A percentile compares a stretch with the other conserved stretches of the same genome.
Evolutionary conservation across 2,888 invertebrate species (phyloP).

Genomic region (Amiota mariae): DNA sequence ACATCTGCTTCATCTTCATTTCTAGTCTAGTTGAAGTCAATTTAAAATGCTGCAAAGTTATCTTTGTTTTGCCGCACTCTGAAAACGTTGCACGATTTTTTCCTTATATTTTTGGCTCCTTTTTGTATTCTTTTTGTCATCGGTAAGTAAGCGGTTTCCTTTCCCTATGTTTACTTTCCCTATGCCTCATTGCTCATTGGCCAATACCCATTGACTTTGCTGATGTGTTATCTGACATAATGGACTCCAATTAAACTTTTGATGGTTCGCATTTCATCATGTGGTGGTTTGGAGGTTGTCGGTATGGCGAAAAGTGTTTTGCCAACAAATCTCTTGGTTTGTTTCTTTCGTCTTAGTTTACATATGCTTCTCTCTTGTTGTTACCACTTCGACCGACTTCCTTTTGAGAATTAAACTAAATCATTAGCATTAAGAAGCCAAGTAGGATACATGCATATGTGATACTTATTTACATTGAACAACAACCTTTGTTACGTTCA

Average conservation of each 20-base stretch:
- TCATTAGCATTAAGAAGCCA: too few species aligned
- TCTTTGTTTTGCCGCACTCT: too few species aligned
- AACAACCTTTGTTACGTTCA: too few species aligned
- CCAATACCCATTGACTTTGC: too few species aligned
- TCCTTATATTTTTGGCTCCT: neutral
- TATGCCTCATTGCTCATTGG: too few species aligned
- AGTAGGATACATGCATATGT: too few species aligned
- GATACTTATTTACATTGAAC: too few species aligned
- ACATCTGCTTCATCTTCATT: neutral
- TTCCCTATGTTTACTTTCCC: neutral
- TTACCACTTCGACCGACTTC: too few species aligned
- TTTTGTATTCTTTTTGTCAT: neutral
- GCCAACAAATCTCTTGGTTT: neutral
- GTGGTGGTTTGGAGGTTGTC: neutral
- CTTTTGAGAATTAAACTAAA: too few species aligned
- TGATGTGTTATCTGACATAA: constrained; percentile 68
- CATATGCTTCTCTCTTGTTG: too few species aligned
- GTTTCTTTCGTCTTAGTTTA: neutral
- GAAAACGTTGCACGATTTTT: too few species aligned
- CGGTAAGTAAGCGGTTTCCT: constrained; percentile 2
- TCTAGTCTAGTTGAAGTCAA: neutral
- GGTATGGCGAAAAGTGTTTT: constrained; percentile 12
- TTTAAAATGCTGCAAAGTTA: too few species aligned
- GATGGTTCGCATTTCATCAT: constrained; percentile 47
- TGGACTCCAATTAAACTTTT: constrained; percentile 68